phyloP scores from a whole-genome alignment of 2,797 vertebrate genomes.

The Myotis pilosus region DNA sequence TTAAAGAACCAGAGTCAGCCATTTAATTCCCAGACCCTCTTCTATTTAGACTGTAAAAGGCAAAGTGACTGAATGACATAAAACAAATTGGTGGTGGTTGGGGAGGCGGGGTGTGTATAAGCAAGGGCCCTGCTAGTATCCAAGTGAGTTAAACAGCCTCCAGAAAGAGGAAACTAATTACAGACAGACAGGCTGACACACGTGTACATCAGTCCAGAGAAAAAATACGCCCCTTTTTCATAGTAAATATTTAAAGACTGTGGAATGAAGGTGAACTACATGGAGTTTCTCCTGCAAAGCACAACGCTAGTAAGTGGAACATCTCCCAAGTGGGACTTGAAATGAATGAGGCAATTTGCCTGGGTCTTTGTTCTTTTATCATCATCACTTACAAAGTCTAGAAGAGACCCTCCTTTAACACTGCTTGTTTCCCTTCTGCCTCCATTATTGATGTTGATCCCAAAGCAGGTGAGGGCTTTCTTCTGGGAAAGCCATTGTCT shows the following conservation, averaged over 20 bases:
- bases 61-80: not conserved
- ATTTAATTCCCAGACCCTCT: not conserved
- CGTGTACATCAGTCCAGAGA: not conserved
- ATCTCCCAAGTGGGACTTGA: not conserved
- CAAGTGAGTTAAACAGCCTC: not conserved
- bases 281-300: not conserved
- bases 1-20: not conserved
- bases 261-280: not conserved
- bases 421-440: conserved; percentile 42
- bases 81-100: not conserved
- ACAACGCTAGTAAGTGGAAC: not conserved
- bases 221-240: not conserved
- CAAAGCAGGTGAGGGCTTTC: not conserved
- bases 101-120: too few species aligned
- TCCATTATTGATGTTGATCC: conserved; percentile 34
- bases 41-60: not conserved
- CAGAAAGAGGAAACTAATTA: not conserved
- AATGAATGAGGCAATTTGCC: not conserved
- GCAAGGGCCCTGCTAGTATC: not conserved
- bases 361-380: conserved; percentile 6
- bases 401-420: conserved; percentile 31
- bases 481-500: not conserved
- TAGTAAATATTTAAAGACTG: not conserved
- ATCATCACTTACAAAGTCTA: not conserved
- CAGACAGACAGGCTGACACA: not conserved